phyloP scores from a whole-genome alignment of 37 sponge, comb jelly and placozoan species.

The Tethya wilhelma region DNA sequence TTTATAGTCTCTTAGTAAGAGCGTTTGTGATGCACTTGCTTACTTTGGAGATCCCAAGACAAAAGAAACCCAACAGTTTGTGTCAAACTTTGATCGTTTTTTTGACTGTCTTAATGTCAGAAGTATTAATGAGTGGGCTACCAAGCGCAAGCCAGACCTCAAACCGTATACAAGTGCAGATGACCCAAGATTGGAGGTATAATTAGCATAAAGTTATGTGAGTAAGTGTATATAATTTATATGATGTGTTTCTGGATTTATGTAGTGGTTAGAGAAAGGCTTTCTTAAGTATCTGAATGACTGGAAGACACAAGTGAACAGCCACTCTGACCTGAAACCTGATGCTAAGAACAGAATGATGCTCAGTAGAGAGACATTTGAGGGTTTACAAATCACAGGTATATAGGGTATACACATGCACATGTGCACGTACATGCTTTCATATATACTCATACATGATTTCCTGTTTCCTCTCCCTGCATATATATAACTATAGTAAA shows the following conservation, averaged over 20 bases:
- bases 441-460: too few species aligned
- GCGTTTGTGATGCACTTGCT: conserved; percentile 41
- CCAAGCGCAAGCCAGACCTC: conserved; percentile 28
- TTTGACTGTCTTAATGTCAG: conserved; percentile 66
- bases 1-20: conserved; percentile 41
- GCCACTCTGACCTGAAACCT: background rate
- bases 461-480: conserved; percentile 1
- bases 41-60: conserved; percentile 22
- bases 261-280: conserved; percentile 12
- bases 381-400: conserved; percentile 14
- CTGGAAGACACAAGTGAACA: background rate
- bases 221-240: too few species aligned
- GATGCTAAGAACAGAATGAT: background rate
- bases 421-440: background rate
- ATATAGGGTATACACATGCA: too few species aligned
- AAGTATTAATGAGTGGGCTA: background rate
- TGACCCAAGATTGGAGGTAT: conserved; percentile 48
- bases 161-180: conserved; percentile 43
- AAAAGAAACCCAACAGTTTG: conserved; percentile 18
- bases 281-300: conserved; percentile 5
- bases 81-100: conserved; percentile 17
- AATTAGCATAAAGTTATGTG: too few species aligned
- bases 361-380: background rate
- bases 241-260: too few species aligned
- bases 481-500: conserved; percentile 1